Base-by-base conservation (phyloP, 2,888 invertebrate species). In the Eilema sororculum region DNA sequence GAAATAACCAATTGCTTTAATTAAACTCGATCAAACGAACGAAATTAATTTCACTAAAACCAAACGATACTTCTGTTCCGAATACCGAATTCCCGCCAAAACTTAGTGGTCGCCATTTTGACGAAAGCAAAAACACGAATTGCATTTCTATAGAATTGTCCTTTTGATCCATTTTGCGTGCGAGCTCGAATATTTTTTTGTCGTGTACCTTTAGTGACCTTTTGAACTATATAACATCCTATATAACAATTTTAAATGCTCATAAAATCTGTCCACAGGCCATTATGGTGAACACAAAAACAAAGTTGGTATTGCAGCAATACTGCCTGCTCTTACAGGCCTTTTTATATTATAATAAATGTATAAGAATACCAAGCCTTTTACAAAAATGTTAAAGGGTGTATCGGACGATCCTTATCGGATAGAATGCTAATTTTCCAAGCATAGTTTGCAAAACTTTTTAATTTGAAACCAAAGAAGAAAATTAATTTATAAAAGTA, bases 61-160 rank as follows among this genome's bases (percentile, higher is more conserved):
- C 73, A 74, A 72, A 78, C 62, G 57, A 57, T 65, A 73, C 30
- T 72, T 59, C 65, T 70, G 72, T 73, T 80, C 71, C 62, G 57
- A 66, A 61, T 65, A 60, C 68, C 65, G 58, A 28, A 69, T 80
- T 78, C 73, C 78, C 78, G 80, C 76, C 74, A 75, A 82, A 86
- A 85, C 71, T 79, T 85, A 83, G 79, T 68, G 78, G 77, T 78
- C 71, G 83, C 83, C 85, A 87, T 89, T 88, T 85, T 83, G 80
- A 74, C 71, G 74, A 67, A 68, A 78, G 28, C 74, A 89, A 86
- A 65, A 88, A 86, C 83, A 85, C 82, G 83, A 80, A 84, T 78
- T 84, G 74, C 77, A 79, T 84, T 86, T 82, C 64, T 83, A 74
- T 82, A 83, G 82, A 87, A 78, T 69, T 77, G 78, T 80, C 79